Percentiles rank a stretch among this genome's conserved stretches.
phyloP scores from a whole-genome alignment of 2,797 vertebrate species.

The Pseudomugil gertrudae region DNA sequence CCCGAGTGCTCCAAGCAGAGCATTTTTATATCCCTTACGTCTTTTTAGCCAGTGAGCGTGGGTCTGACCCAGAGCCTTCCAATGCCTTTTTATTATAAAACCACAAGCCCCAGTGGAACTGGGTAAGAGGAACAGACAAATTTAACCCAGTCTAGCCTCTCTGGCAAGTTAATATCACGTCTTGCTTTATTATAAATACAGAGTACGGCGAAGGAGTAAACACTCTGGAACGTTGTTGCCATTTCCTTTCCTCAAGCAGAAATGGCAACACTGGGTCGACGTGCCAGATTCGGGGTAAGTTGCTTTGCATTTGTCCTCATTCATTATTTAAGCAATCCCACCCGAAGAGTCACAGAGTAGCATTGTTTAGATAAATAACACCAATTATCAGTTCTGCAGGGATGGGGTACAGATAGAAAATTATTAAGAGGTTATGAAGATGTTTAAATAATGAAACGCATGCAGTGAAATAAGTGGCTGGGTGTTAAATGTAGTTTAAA shows the following conservation, averaged over 20 bases:
- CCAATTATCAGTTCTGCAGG: conserved; percentile 77
- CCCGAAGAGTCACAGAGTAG: conserved; percentile 66
- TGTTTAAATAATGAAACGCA: conserved; percentile 75
- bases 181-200: conserved; percentile 62
- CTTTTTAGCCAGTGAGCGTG: conserved; percentile 49
- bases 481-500: conserved; percentile 77
- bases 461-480: conserved; percentile 63
- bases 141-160: conserved; percentile 67
- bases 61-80: conserved; percentile 45
- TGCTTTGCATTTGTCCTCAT: conserved; percentile 81
- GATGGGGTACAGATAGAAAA: conserved; percentile 57
- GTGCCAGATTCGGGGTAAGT: conserved; percentile 69
- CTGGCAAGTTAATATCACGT: conserved; percentile 70
- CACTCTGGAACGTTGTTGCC: conserved; percentile 53
- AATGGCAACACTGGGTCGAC: conserved; percentile 54
- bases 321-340: conserved; percentile 78
- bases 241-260: conserved; percentile 55
- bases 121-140: conserved; percentile 67
- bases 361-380: conserved; percentile 84
- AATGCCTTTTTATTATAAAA: conserved; percentile 73
- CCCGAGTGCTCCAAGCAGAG: conserved; percentile 35
- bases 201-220: conserved; percentile 56
- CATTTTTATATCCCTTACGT: conserved; percentile 49
- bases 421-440: conserved; percentile 72
- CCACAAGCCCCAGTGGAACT: conserved; percentile 65